These are phyloP conservation scores for Napeogenes inachia DNA, from an alignment of 2,888 invertebrate genomes.

Conservation along the genomic window DNA sequence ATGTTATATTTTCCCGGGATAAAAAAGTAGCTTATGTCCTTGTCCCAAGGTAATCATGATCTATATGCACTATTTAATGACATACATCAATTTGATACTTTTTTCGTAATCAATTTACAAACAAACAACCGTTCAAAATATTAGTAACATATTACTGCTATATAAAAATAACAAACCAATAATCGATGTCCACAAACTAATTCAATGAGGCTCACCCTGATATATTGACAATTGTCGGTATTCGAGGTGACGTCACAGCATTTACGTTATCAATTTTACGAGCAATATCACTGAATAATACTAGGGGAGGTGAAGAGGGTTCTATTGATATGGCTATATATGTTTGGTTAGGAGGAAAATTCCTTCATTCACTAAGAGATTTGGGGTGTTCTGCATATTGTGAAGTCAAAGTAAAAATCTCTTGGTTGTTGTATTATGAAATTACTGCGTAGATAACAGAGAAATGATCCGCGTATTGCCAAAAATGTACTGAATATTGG, in stretches of 20 bases:
- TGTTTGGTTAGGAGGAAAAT: slow-evolving; percentile 35
- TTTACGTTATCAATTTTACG: slow-evolving; percentile 50
- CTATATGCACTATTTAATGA: no score
- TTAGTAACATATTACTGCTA: slow-evolving; percentile 1
- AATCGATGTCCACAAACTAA: slow-evolving; percentile 13
- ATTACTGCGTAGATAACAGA: slow-evolving; percentile 24
- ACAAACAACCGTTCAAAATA: no score
- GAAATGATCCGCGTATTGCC: no score
- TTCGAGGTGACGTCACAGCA: slow-evolving; percentile 26
- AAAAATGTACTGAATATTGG: no score
- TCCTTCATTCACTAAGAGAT: slow-evolving; percentile 34
- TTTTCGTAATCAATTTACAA: no score
- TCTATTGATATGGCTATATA: slow-evolving; percentile 28
- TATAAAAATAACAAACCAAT: slow-evolving; percentile 12
- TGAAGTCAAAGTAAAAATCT: slow-evolving; percentile 29
- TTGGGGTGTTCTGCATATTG: slow-evolving; percentile 35
- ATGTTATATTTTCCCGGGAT: no score
- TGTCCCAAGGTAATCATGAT: no score
- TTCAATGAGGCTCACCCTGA: slow-evolving; percentile 19
- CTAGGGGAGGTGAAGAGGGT: slow-evolving; percentile 31
- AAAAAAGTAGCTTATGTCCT: no score
- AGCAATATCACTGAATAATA: slow-evolving; percentile 55
- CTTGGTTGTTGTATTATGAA: slow-evolving; percentile 21
- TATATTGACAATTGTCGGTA: slow-evolving; percentile 25
- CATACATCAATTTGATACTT: no score